A percentile compares a stretch with the other conserved stretches of the same genome.
These are phyloP conservation scores for Huso huso DNA, from an alignment of 2,797 vertebrate species.

Conservation along the genomic window DNA sequence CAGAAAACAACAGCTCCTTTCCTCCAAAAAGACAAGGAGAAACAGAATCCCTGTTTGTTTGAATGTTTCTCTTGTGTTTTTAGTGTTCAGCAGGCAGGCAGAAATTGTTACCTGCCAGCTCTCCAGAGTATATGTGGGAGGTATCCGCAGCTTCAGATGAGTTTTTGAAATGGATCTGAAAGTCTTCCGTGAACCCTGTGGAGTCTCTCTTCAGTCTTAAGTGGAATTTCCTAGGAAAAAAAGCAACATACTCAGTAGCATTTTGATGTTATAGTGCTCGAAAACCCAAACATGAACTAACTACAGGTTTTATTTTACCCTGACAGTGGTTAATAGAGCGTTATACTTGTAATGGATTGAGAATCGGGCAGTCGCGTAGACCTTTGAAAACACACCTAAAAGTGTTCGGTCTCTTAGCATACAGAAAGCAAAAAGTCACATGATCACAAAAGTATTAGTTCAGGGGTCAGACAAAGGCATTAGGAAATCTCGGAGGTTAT, in stretches of 20 bases:
- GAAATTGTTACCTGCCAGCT: slow-evolving; percentile 52
- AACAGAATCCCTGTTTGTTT: background rate
- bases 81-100: background rate
- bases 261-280: slow-evolving; percentile 15
- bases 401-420: background rate
- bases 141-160: slow-evolving; percentile 38
- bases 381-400: background rate
- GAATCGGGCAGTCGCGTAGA: background rate
- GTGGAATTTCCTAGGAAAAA: slow-evolving; percentile 47
- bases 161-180: slow-evolving; percentile 39
- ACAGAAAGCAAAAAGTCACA: too few relatives aligned
- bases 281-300: background rate
- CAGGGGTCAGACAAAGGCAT: too few relatives aligned
- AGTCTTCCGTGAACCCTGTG: slow-evolving; percentile 48
- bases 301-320: background rate
- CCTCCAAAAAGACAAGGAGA: slow-evolving; percentile 2
- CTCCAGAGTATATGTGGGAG: slow-evolving; percentile 65
- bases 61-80: background rate
- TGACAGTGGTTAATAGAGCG: background rate
- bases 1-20: background rate
- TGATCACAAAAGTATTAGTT: too few relatives aligned
- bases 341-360: slow-evolving; percentile 10
- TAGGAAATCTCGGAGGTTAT: too few relatives aligned
- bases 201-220: slow-evolving; percentile 52
- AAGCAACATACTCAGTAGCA: background rate